Evolutionary conservation across 1,140 invertebrate genomes (phyloP), one percentile per base, ranked within the genome.

Genomic region (Helicoverpa armigera): DNA sequence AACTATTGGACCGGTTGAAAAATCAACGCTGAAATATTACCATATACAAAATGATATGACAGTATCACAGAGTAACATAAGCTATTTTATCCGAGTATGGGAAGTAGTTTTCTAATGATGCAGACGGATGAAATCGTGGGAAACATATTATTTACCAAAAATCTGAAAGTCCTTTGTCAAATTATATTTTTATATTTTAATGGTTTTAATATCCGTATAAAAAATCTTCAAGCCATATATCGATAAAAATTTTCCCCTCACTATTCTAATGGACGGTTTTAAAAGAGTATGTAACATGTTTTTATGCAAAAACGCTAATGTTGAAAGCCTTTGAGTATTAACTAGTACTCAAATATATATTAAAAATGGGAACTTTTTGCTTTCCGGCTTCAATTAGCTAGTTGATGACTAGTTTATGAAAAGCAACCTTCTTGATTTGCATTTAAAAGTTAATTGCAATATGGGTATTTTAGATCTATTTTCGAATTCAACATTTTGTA

Each of bases 211-310:
- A n/a, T n/a, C n/a, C n/a, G n/a, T n/a, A n/a, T n/a, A n/a, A n/a
- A 50, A 48, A 23, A 51, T 16, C 29, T 35, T 10, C 0, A 60
- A 58, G 4, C 50, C 16, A 12, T 12, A 2, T 48, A 75, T 61
- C 48, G 58, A 50, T 60, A 61, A 5, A 9, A 4, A 11, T 13
- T 51, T 61, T 43, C 43, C 16, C 73, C 61, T 10, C 73, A 63
- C 73, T 60, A 75, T 2, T 0, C 73, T 75, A 75, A 75, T 75
- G 58, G 73, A 75, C 58, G 73, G 35, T 63, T 23, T 35, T 75
- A 51, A 75, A 75, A 75, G 16, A 75, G 56, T 61, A 50, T 63
- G 73, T 23, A 75, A 50, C 16, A 77, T 77, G 75, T 67, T 77
- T 67, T 77, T 77, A 53, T 65, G 48, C 60, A 67, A 23, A 65